Percentiles rank a stretch among this genome's conserved stretches.
Evolutionary conservation across 2,888 invertebrate species (phyloP).

Genomic region (Euplagia quadripunctaria): DNA sequence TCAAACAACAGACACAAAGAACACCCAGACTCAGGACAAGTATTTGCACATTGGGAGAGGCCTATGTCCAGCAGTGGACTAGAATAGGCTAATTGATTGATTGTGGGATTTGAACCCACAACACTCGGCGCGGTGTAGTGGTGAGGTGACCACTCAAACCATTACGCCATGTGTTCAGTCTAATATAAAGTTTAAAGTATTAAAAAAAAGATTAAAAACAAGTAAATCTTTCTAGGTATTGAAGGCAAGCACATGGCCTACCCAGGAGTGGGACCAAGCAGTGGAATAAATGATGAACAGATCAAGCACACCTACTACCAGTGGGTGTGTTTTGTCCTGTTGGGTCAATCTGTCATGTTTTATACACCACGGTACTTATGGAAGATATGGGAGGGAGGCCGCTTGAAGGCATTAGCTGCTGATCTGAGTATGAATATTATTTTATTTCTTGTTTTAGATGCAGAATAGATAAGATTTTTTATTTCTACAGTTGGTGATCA

Average conservation of each 20-base stretch:
- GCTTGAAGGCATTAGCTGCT: slow-evolving; percentile 87
- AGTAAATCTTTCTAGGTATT: slow-evolving; percentile 64
- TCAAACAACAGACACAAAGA: no score
- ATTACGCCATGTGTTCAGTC: no score
- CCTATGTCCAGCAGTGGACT: no score
- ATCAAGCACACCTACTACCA: slow-evolving; percentile 90
- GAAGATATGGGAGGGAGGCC: slow-evolving; percentile 91
- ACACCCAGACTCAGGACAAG: no score
- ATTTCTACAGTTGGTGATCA: background rate
- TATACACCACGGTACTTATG: slow-evolving; percentile 91
- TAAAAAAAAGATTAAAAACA: background rate
- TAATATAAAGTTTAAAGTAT: no score
- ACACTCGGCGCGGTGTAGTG: no score
- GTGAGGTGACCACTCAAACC: no score
- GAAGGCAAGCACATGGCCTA: slow-evolving; percentile 84
- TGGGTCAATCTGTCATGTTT: slow-evolving; percentile 90
- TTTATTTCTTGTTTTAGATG: background rate
- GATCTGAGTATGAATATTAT: slow-evolving; percentile 83
- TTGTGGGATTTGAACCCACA: no score
- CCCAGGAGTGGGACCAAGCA: slow-evolving; percentile 82
- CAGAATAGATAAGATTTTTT: background rate
- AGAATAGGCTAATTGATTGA: no score
- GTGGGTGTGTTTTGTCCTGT: slow-evolving; percentile 91
- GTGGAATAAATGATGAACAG: slow-evolving; percentile 77
- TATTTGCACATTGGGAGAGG: no score